Conservation (phyloP, 2,797 vertebrate genomes). For the Sebastiscus tertius region DNA sequence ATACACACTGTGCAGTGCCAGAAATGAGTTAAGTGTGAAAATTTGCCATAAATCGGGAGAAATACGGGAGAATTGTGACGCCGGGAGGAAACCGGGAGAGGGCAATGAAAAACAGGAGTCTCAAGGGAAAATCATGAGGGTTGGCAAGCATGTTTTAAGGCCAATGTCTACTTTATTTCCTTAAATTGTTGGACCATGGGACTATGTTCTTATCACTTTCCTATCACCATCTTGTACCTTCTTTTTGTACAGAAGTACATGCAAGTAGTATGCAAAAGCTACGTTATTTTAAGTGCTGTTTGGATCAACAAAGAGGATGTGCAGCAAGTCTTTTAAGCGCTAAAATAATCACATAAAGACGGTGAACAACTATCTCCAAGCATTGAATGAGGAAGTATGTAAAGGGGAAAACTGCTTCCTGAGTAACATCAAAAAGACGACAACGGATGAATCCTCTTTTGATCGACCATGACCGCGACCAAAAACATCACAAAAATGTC, state of each 20-base stretch:
- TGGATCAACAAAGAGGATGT: neutral
- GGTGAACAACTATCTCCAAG: neutral
- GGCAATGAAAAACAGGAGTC: neutral
- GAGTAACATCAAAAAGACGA: conserved; percentile 6
- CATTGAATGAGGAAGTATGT: neutral
- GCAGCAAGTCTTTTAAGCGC: neutral
- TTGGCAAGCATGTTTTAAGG: no score
- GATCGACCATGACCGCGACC: neutral
- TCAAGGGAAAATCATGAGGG: neutral
- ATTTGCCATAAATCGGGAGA: no score
- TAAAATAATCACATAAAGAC: neutral
- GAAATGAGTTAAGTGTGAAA: no score
- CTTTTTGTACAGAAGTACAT: neutral
- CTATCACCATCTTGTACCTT: neutral
- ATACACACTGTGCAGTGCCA: no score
- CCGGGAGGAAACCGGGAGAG: neutral
- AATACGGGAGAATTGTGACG: no score
- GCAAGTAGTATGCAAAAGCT: neutral
- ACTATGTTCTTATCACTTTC: neutral
- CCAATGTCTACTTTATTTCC: neutral
- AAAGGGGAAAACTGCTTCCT: neutral
- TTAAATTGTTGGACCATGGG: neutral
- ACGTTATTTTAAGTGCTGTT: neutral
- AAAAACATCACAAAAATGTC: conserved; percentile 12
- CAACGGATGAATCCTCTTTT: neutral